Conservation (phyloP, 2,797 vertebrate genomes). For the Rallus crepitans region DNA sequence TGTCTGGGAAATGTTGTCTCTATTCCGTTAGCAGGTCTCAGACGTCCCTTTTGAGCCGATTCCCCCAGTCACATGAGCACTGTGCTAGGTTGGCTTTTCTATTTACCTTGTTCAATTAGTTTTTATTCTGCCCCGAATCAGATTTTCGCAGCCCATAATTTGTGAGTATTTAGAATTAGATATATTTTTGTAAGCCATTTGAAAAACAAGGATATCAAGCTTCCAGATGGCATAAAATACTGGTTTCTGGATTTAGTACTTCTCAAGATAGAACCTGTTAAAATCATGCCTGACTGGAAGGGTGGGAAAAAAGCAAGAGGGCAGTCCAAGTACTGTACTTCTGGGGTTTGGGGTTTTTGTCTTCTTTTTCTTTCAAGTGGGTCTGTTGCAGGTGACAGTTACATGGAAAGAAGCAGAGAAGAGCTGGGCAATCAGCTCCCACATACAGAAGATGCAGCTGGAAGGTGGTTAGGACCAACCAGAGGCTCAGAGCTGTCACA, state of each 20-base stretch:
- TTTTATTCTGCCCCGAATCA: neutral
- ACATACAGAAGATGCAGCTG: neutral
- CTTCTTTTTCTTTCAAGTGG: neutral
- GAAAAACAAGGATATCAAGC: slow-evolving; percentile 57
- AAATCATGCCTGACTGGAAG: slow-evolving; percentile 50
- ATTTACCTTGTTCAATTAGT: neutral
- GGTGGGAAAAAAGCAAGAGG: slow-evolving; percentile 32
- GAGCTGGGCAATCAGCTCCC: neutral
- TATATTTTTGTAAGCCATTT: slow-evolving; percentile 46
- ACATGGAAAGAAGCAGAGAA: neutral
- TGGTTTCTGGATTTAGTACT: slow-evolving; percentile 63
- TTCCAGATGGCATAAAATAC: slow-evolving; percentile 67
- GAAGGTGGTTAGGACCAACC: neutral
- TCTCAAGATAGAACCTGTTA: slow-evolving; percentile 63
- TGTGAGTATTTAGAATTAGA: slow-evolving; percentile 53
- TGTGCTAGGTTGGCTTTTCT: neutral
- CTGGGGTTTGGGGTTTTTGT: neutral
- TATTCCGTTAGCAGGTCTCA: neutral
- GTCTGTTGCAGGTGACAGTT: neutral
- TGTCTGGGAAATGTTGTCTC: neutral
- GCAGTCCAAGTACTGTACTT: neutral
- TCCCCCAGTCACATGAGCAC: accelerated
- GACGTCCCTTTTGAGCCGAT: neutral
- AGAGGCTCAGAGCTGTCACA: neutral
- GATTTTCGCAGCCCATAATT: slow-evolving; percentile 2